Evolutionary conservation across 64 coral and sea anemone genomes (phyloP), one percentile per base, ranked within the genome.

Genomic region (Stichodactyla mertensii): DNA sequence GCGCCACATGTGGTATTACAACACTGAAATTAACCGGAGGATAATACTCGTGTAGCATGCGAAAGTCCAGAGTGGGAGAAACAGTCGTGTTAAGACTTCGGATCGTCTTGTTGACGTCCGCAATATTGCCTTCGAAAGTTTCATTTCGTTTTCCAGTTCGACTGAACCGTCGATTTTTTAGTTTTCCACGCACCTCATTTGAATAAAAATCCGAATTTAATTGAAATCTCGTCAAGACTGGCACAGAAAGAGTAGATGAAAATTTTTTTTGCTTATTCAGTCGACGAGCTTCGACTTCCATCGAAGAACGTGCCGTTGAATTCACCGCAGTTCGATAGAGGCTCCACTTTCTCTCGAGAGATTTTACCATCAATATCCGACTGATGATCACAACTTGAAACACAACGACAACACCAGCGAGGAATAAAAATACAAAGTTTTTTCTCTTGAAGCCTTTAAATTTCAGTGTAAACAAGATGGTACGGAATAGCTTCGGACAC

Each of bases 311-410:
- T 58, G 56, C 14, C 14, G 56, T 58, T 27, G 69, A 74, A 74
- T 74, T 74, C 7, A 74, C 11, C 8, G 23, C n/a, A 27, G 26
- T 58, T 58, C 56, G 56, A 58, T 58, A 58, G 14, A 58, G 7
- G 0, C 26, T 74, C 16, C 20, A 36, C 11, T 12, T 31, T 74
- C 69, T 74, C 16, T n/a, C 10, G 4, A 31, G 27, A 74, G 80
- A 52, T 53, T 57, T 82, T 54, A 14, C 51, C 52, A 22, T 9
- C 16, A 82, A 82, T 7, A 82, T 4, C 0, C 55, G 52, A 20
- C 52, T 82, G 11, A 82, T 51, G 55, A 82, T 54, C 7, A 82
- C 51, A 52, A 82, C 80, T 82, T 82, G 80, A 5, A 54, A 82
- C 16, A 55, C 19, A 18, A 82, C 18, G 12, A 82, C 52, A 82